phyloP scores from a whole-genome alignment of 2,797 vertebrate species.

The Amphiprion clarkii region DNA sequence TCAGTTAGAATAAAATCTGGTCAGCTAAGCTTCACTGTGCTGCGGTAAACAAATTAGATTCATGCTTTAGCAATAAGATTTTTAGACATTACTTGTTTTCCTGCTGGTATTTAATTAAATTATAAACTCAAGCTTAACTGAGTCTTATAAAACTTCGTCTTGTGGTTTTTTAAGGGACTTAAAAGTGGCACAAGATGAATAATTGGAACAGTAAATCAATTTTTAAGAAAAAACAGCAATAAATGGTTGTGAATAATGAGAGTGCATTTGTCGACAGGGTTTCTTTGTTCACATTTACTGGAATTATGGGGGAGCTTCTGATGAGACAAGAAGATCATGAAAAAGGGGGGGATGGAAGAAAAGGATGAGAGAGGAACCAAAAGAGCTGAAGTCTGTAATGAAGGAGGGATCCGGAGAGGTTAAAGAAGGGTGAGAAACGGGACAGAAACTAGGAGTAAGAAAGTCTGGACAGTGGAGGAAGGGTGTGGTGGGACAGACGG shows the following conservation, averaged over 20 bases:
- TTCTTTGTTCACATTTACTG: no score
- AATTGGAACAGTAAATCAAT: neutral
- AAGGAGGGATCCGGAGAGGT: slow-evolving; percentile 23
- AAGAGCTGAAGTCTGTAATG: slow-evolving; percentile 30
- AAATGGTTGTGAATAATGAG: no score
- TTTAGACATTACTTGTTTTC: no score
- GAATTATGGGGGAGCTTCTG: neutral
- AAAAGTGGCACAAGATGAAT: neutral
- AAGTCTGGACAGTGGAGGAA: slow-evolving; percentile 28
- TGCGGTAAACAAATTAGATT: neutral
- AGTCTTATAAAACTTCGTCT: neutral
- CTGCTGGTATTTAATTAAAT: neutral
- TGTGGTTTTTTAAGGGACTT: neutral
- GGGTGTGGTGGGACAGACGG: slow-evolving; percentile 55
- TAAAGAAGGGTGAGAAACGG: slow-evolving; percentile 41
- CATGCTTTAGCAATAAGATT: neutral
- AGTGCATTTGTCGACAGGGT: no score
- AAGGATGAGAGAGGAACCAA: slow-evolving; percentile 22
- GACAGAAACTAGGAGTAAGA: neutral
- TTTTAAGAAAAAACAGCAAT: neutral
- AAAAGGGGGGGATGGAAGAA: neutral
- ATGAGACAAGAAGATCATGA: neutral
- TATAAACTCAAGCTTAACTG: no score
- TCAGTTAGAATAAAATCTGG: no score
- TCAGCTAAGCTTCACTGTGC: neutral